These are phyloP conservation scores for Thomomys bottae DNA, from an alignment of 2,113 vertebrate genomes.

Conservation along the genomic window DNA sequence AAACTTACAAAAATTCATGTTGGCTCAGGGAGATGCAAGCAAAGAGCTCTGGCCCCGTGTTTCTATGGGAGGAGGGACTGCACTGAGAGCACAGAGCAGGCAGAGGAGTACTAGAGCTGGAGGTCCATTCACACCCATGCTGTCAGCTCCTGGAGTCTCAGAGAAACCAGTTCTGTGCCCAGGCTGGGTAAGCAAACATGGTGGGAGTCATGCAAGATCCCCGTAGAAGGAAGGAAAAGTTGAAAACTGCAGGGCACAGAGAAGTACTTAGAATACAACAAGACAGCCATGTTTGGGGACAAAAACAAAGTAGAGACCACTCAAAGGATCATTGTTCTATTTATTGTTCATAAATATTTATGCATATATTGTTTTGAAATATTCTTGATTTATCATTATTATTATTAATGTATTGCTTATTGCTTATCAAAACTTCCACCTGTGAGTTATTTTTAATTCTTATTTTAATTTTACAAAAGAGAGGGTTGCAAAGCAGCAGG, in stretches of 20 bases:
- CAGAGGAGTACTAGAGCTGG: accelerated
- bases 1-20: conserved; percentile 21
- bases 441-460: not conserved
- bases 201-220: not conserved
- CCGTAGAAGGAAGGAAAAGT: not conserved
- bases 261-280: not conserved
- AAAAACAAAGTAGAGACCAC: not conserved
- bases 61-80: not conserved
- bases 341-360: too few relatives aligned
- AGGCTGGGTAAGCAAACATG: conserved; percentile 25
- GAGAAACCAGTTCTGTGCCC: not conserved
- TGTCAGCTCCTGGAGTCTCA: not conserved
- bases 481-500: not conserved
- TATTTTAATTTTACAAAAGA: not conserved
- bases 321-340: not conserved
- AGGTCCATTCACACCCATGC: not conserved
- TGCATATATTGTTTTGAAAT: too few relatives aligned
- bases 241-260: not conserved
- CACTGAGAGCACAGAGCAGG: accelerated
- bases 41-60: not conserved
- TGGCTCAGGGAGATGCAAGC: conserved; percentile 50
- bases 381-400: too few relatives aligned
- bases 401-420: too few relatives aligned
- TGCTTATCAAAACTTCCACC: not conserved
- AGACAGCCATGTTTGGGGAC: not conserved